Base-by-base conservation (phyloP, 2,888 invertebrate genomes). In the Drepanosiphum platanoidis region DNA sequence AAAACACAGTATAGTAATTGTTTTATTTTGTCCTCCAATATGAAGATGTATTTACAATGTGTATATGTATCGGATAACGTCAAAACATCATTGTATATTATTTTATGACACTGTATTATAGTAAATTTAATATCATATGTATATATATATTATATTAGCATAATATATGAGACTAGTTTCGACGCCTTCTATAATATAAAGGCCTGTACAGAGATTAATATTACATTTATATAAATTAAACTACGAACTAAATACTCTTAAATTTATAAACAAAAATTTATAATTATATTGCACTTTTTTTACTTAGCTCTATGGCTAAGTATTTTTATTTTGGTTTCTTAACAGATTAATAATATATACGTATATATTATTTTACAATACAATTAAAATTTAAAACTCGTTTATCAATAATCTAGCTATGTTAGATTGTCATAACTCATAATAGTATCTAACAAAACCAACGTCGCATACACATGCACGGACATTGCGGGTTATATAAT, bases 401-500 rank as follows among this genome's bases (percentile, higher is more conserved):
- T 81, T 81, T 81, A 58, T 71, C 18, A 61, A 39, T 80, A 80
- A 70, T 68, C 83, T 84, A 84, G 66, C 66, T 75, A 84, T 68
- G 83, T 77, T 75, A 84, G 83, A 84, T 84, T 84, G 83, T 84
- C 83, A 84, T 61, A 84, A 84, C 81, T 71, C n/a, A 46, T 68
- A 79, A 9, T 39, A 30, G 27, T 83, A 75, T 77, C 75, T 75
- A 84, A 84, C 75, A 64, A 75, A 84, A 75, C 42, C 34, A 77
- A 75, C 68, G 27, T 74, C 52, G 74, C n/a, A n/a, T 68, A 75
- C 75, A 68, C 15, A 72, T 46, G 64, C 30, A 83, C 46, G 46
- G 64, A 39, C 66, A 75, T 36, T 68, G 30, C 39, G 27, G 36
- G 36, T 64, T 42, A 81, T 39, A 42, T 42, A 58, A 72, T 71